Evolutionary conservation across 1,140 invertebrate species (phyloP).

Genomic region (Cheumatopsyche charites): DNA sequence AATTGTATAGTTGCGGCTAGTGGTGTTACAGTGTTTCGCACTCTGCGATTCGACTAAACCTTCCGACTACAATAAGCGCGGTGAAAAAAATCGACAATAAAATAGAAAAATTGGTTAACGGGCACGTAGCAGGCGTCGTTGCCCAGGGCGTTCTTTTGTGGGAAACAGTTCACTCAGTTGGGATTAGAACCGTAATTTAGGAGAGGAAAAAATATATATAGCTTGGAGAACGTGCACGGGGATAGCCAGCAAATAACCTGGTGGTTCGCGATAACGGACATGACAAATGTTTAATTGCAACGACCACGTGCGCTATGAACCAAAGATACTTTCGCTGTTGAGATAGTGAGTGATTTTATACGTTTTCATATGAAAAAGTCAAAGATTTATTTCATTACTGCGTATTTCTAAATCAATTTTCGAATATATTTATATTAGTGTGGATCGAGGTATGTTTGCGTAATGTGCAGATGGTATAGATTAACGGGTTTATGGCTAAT

Average conservation of each 20-base stretch:
- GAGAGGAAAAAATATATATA: constrained; percentile 33
- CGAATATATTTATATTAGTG: no score
- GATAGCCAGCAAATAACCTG: constrained; percentile 41
- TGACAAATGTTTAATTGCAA: constrained; percentile 48
- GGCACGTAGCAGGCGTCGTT: neutral
- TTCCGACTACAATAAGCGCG: no score
- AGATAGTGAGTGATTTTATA: no score
- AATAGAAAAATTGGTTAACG: constrained; percentile 18
- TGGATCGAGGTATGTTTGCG: no score
- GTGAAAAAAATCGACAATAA: neutral
- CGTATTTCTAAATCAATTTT: no score
- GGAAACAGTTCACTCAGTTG: constrained; percentile 37
- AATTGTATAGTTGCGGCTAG: no score
- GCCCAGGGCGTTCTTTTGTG: constrained; percentile 9
- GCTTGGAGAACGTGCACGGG: neutral
- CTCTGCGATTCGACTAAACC: no score
- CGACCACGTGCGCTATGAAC: constrained; percentile 26
- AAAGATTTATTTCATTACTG: no score
- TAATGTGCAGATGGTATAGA: no score
- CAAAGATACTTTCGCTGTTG: neutral
- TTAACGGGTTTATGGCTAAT: no score
- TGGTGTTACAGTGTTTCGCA: no score
- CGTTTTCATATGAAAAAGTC: no score
- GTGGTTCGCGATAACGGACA: constrained; percentile 39
- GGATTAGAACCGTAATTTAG: constrained; percentile 45